Evolutionary conservation across 2,797 vertebrate species (phyloP).

Genomic region (Neostethus bicornis): DNA sequence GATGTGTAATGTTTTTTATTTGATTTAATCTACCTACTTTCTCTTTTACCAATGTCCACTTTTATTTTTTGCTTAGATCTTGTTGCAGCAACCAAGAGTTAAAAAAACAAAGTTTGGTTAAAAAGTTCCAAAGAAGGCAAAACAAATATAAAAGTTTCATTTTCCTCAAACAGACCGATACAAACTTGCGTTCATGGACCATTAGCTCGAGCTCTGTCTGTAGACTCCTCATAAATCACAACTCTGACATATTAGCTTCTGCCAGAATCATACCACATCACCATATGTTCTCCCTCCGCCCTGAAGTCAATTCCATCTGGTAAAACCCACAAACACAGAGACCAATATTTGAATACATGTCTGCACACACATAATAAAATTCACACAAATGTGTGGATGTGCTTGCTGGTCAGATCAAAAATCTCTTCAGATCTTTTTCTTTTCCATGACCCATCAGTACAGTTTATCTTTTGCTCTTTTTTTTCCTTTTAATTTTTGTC

Average conservation of each 20-base stretch:
- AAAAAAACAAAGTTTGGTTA: too few species aligned
- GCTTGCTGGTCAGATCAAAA: background rate
- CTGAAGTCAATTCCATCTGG: slow-evolving; percentile 65
- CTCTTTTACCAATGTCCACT: too few species aligned
- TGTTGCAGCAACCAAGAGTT: too few species aligned
- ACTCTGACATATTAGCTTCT: slow-evolving; percentile 62
- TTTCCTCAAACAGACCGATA: background rate
- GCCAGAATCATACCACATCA: slow-evolving; percentile 64
- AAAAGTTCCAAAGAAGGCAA: background rate
- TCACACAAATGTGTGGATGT: background rate
- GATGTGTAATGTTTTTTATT: too few species aligned
- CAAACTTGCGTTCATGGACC: background rate
- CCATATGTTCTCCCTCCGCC: slow-evolving; percentile 65
- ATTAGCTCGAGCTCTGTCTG: slow-evolving; percentile 39
- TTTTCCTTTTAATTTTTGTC: slow-evolving; percentile 43
- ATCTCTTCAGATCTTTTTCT: background rate
- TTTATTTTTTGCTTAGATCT: too few species aligned
- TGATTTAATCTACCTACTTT: too few species aligned
- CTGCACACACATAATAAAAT: background rate
- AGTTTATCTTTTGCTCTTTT: slow-evolving; percentile 34
- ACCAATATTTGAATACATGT: slow-evolving; percentile 16
- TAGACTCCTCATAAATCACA: slow-evolving; percentile 64
- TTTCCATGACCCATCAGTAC: slow-evolving; percentile 7
- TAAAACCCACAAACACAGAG: slow-evolving; percentile 34
- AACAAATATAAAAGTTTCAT: background rate